Base-by-base conservation (phyloP, 2,888 invertebrate species). In the Drosophila leonis region DNA sequence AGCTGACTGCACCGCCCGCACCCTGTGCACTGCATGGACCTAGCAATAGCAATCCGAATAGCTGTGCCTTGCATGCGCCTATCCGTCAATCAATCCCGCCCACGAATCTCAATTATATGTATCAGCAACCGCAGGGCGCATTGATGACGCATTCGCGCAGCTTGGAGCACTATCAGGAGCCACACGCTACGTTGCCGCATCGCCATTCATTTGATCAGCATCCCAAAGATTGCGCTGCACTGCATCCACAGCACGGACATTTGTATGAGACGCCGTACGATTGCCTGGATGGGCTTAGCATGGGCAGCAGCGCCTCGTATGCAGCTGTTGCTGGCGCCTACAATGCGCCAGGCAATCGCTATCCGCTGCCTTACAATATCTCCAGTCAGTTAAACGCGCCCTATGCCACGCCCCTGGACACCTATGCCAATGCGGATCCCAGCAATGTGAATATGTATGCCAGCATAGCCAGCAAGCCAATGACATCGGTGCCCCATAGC, bases 161-260 rank as follows among this genome's bases (percentile, higher is more conserved):
- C 67, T 72, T 93, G 60, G 93, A 93, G 12, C 92, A 93, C 63
- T 93, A 93, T 78, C 92, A 91, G 72, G 92, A 91, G 59, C 91
- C 91, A 54, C 83, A 84, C 33, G 75, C 80, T 0, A 70, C 72
- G 13, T 68, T 92, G 65, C 91, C 92, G 5, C 93, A 93, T 76
- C 92, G 93, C 1, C 92, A 93, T 69, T 93, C 93, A 1, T 93
- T 93, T 49, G 93, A 93, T 78, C 93, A 93, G 69, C 93, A 93
- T 42, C 91, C 90, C 44, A 86, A 90, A 65, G 84, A 86, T 2
- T 90, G 81, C 42, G 37, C 66, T 48, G 64, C 81, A 76, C 15
- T 77, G 54, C 69, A 57, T 52, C 35, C 29, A 15, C 77, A 74
- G 8, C 78, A 74, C 35, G 72, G 78, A 0, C 84, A 92, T 62